phyloP scores from a whole-genome alignment of 2,888 invertebrate species.

The Furcula furcula region DNA sequence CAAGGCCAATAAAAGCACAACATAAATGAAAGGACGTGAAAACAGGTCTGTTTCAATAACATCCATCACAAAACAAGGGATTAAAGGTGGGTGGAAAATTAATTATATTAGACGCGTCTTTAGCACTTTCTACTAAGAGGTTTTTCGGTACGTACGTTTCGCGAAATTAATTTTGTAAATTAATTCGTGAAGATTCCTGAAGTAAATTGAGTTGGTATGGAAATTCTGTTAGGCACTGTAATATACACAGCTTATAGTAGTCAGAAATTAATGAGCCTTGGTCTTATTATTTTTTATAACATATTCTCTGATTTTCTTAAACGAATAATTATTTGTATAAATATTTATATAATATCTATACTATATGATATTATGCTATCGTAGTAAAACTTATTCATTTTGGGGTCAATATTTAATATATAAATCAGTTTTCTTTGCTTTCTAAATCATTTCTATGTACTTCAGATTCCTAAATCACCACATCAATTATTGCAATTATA shows the following conservation, averaged over 20 bases:
- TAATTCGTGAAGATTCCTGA: constrained; percentile 49
- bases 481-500: constrained; percentile 29
- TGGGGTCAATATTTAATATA: too few species aligned
- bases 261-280: too few species aligned
- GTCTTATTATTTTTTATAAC: too few species aligned
- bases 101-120: constrained; percentile 58
- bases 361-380: too few species aligned
- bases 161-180: constrained; percentile 56
- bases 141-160: constrained; percentile 37
- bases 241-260: constrained; percentile 30
- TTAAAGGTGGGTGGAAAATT: constrained; percentile 51
- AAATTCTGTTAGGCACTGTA: constrained; percentile 35
- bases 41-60: constrained; percentile 35
- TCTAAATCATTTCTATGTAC: constrained; percentile 19
- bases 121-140: constrained; percentile 40
- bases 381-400: too few species aligned
- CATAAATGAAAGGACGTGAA: constrained; percentile 13
- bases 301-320: too few species aligned
- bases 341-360: too few species aligned
- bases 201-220: constrained; percentile 46
- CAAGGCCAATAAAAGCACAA: constrained; percentile 12
- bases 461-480: constrained; percentile 16
- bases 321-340: too few species aligned
- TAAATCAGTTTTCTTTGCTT: constrained; percentile 24
- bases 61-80: constrained; percentile 40